Evolutionary conservation across 2,888 invertebrate species (phyloP), one percentile per base, ranked within the genome.

Genomic region (Philhelius pedissequus): DNA sequence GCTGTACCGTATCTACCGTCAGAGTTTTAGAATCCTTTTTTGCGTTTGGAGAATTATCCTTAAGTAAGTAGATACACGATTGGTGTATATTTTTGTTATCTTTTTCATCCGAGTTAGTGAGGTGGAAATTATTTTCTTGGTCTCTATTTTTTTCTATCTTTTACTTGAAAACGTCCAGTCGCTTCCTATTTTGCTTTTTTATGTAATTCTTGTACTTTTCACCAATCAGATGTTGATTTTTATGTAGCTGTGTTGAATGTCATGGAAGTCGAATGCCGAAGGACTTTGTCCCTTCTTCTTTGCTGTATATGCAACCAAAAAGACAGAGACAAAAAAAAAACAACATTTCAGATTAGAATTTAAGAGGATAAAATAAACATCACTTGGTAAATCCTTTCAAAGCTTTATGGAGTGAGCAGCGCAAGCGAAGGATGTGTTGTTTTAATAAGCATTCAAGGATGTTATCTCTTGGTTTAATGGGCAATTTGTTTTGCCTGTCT

Each of bases 401-500:
- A 68, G 70, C 64, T 52, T 45, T 30, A 68, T 43, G 48, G 48
- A 62, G 32, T 45, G 62, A 54, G 64, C 43, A 40, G 48, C 54
- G 32, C 38, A 54, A 54, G 64, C 43, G 45, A 66, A 27, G 13
- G 54, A 73, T 69, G 77, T 83, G 82, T 83, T 79, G 56, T 83
- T 83, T 83, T 75, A 83, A 83, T 79, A 79, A 83, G 74, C 74
- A 75, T 78, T 79, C 79, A 75, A 48, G 56, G 79, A 83, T 79
- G 79, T 64, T 83, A 83, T 83, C 83, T 83, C 52, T 79, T 35
- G 50, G 50, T 83, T 79, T 79, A 83, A 83, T 83, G 79, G 83
- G 79, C 83, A 70, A 79, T 79, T 83, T 50, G 71, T 73, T 79
- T 66, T 60, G 32, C 32, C n/a, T 45, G 27, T 38, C 32, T 32